A percentile compares a stretch with the other conserved stretches of the same genome.
phyloP scores from a whole-genome alignment of 1,140 invertebrate genomes.

The Oncopeltus fasciatus region DNA sequence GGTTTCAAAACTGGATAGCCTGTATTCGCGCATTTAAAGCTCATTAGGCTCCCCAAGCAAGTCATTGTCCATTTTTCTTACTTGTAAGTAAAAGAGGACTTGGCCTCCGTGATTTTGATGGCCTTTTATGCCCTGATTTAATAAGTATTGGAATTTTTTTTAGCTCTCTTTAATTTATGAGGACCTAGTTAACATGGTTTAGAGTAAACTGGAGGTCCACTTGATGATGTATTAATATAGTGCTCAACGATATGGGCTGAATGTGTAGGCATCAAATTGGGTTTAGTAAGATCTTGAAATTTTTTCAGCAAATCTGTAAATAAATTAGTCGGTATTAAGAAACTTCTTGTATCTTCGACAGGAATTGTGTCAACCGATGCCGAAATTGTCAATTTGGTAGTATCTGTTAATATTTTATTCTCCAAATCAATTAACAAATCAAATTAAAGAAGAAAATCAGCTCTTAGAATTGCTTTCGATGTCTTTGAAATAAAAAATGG shows the following conservation, averaged over 20 bases:
- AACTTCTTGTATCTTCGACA: too few species aligned
- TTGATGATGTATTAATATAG: background rate
- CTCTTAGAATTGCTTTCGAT: background rate
- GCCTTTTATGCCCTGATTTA: too few species aligned
- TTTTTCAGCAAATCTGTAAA: too few species aligned
- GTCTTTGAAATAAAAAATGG: background rate
- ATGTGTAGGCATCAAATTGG: background rate
- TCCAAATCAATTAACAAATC: slow-evolving; percentile 3
- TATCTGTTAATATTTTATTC: background rate
- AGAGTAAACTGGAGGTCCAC: too few species aligned
- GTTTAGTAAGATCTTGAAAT: too few species aligned
- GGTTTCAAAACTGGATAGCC: too few species aligned
- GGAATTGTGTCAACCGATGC: too few species aligned
- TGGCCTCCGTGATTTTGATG: slow-evolving; percentile 1
- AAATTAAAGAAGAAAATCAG: slow-evolving; percentile 2
- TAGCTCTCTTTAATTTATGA: too few species aligned
- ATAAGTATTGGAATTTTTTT: too few species aligned
- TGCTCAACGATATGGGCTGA: background rate
- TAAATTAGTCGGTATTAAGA: too few species aligned
- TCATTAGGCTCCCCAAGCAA: background rate
- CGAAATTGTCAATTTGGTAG: background rate
- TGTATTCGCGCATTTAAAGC: background rate
- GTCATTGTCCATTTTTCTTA: slow-evolving; percentile 3
- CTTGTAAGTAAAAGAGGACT: background rate
- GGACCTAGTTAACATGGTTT: too few species aligned